Evolutionary conservation across 2,113 vertebrate species (phyloP).

Genomic region (Platichthys flesus): DNA sequence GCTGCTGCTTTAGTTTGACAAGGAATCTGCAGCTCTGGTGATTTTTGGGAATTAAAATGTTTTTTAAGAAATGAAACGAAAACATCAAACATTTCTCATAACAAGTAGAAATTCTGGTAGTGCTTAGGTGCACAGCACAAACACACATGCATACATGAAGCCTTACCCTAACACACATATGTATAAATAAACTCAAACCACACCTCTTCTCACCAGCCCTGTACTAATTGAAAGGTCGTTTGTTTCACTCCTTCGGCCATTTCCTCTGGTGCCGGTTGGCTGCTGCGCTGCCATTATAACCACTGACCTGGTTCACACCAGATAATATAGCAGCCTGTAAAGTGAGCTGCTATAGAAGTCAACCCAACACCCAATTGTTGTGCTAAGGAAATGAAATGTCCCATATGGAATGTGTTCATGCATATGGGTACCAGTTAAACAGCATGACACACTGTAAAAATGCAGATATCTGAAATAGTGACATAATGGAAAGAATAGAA

Average conservation of each 20-base stretch:
- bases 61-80: no score
- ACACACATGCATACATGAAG: no score
- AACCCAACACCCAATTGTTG: conserved; percentile 59
- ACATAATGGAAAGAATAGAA: neutral
- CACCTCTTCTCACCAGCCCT: neutral
- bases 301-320: conserved; percentile 72
- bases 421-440: conserved; percentile 42
- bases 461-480: neutral
- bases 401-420: conserved; percentile 66
- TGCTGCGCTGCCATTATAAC: conserved; percentile 53
- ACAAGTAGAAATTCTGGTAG: no score
- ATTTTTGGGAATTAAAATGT: no score
- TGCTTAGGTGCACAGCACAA: no score
- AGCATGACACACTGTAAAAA: conserved; percentile 12
- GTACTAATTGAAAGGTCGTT: conserved; percentile 58
- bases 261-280: conserved; percentile 4
- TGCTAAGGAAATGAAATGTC: conserved; percentile 75
- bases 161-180: neutral
- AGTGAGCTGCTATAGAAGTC: conserved; percentile 39
- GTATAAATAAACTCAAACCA: neutral
- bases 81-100: no score
- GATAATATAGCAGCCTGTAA: conserved; percentile 70
- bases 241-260: neutral
- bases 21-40: no score
- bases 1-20: no score